Conservation (phyloP, 1,140 invertebrate species). For the Aphelenchoides fujianensis region DNA sequence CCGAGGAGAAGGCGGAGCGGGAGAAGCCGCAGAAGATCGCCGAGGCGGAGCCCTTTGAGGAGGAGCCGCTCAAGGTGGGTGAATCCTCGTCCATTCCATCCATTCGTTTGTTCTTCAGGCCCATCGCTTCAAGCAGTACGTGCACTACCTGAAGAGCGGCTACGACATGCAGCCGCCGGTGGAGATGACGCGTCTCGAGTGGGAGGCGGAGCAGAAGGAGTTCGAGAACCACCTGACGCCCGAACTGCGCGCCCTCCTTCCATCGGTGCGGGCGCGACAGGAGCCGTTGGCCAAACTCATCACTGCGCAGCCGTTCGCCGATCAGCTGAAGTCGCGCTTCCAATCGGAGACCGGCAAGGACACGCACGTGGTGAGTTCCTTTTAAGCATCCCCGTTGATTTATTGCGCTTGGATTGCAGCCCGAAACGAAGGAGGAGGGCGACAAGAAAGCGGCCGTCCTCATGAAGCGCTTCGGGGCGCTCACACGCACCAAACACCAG, state of each 20-base stretch:
- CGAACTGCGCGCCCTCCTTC: slow-evolving; percentile 72
- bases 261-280: slow-evolving; percentile 71
- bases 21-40: not conserved
- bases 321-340: slow-evolving; percentile 57
- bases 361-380: slow-evolving; percentile 8
- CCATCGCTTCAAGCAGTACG: slow-evolving; percentile 56
- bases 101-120: slow-evolving; percentile 17
- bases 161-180: slow-evolving; percentile 60
- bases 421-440: slow-evolving; percentile 41
- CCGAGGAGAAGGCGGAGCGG: not conserved
- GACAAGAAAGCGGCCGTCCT: slow-evolving; percentile 68
- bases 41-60: slow-evolving; percentile 52
- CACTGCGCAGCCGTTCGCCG: slow-evolving; percentile 57
- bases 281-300: slow-evolving; percentile 62
- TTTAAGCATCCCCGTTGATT: no score
- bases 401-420: slow-evolving; percentile 43
- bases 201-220: slow-evolving; percentile 74
- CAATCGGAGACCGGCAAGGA: slow-evolving; percentile 36
- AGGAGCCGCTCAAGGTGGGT: slow-evolving; percentile 52
- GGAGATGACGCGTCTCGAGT: slow-evolving; percentile 78
- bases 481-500: no score
- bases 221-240: slow-evolving; percentile 74
- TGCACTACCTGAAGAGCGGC: slow-evolving; percentile 54
- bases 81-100: not conserved
- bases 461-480: slow-evolving; percentile 76